Evolutionary conservation across 2,888 invertebrate species (phyloP).

Genomic region (Ashinkailepas kermadecensis): DNA sequence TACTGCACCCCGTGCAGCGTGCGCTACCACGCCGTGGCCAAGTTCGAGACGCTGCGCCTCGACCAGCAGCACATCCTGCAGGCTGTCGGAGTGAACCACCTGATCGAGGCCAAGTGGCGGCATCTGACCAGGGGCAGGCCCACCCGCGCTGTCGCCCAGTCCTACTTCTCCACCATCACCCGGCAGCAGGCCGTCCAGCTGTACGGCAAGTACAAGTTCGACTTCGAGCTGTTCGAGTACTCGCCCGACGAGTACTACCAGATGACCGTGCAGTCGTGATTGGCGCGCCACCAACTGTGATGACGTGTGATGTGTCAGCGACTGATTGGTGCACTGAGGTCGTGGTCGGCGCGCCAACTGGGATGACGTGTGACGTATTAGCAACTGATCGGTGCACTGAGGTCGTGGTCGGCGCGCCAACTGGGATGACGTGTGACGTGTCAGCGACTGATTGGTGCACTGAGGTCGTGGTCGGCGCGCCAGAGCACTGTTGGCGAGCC

Average conservation of each 20-base stretch:
- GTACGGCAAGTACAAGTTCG: conserved; percentile 73
- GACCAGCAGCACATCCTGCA: conserved; percentile 48
- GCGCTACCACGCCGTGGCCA: conserved; percentile 50
- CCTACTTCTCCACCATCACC: conserved; percentile 67
- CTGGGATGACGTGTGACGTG: too few species aligned
- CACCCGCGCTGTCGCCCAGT: conserved; percentile 61
- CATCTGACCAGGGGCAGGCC: conserved; percentile 48
- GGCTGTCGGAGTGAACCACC: conserved; percentile 38
- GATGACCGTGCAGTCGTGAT: not conserved
- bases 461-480: too few species aligned
- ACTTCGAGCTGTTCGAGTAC: conserved; percentile 81
- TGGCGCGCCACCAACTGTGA: too few species aligned
- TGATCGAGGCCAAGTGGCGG: conserved; percentile 41
- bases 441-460: too few species aligned
- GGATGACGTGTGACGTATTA: too few species aligned
- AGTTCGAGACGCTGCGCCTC: conserved; percentile 51
- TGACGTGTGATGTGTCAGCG: too few species aligned
- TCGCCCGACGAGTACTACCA: conserved; percentile 28
- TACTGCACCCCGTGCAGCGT: conserved; percentile 53
- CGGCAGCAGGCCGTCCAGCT: conserved; percentile 65
- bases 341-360: too few species aligned
- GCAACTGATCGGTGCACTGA: too few species aligned
- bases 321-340: too few species aligned
- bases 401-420: too few species aligned
- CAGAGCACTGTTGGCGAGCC: too few species aligned